These are phyloP conservation scores for Lepidochrysops patricia DNA, from an alignment of 2,888 invertebrate genomes.

Conservation along the genomic window DNA sequence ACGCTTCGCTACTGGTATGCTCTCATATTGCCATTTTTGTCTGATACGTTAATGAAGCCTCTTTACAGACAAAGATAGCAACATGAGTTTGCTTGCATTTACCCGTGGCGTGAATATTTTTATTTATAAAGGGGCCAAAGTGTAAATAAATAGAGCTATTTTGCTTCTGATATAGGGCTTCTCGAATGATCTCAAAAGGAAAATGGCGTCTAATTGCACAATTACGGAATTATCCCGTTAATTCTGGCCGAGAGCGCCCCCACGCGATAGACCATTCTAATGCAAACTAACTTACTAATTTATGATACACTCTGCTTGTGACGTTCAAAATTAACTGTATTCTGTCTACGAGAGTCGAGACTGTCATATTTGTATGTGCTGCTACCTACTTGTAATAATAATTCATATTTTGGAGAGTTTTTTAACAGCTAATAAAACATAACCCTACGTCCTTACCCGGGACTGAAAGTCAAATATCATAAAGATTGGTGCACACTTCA, in stretches of 20 bases:
- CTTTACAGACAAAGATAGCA: too few relatives aligned
- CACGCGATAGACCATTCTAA: slow-evolving; percentile 43
- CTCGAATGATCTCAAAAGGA: slow-evolving; percentile 41
- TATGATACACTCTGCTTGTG: slow-evolving; percentile 47
- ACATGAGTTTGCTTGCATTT: too few relatives aligned
- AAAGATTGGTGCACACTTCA: too few relatives aligned
- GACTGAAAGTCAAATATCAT: too few relatives aligned
- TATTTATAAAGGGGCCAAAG: not conserved
- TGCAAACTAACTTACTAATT: slow-evolving; percentile 57
- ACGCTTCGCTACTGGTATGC: too few relatives aligned
- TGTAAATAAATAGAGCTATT: not conserved
- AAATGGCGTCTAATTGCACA: slow-evolving; percentile 65
- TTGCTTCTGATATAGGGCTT: not conserved
- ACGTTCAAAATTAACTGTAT: slow-evolving; percentile 26
- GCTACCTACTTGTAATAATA: not conserved
- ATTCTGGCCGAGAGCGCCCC: slow-evolving; percentile 52
- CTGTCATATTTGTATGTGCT: not conserved
- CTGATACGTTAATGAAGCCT: too few relatives aligned
- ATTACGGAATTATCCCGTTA: slow-evolving; percentile 69
- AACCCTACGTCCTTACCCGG: too few relatives aligned
- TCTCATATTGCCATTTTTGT: too few relatives aligned
- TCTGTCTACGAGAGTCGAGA: not conserved
- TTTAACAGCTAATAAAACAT: too few relatives aligned
- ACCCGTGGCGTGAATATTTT: too few relatives aligned
- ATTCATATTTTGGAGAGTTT: too few relatives aligned